Evolutionary conservation across 2,113 vertebrate species (phyloP).

Genomic region (Ophiodon elongatus): DNA sequence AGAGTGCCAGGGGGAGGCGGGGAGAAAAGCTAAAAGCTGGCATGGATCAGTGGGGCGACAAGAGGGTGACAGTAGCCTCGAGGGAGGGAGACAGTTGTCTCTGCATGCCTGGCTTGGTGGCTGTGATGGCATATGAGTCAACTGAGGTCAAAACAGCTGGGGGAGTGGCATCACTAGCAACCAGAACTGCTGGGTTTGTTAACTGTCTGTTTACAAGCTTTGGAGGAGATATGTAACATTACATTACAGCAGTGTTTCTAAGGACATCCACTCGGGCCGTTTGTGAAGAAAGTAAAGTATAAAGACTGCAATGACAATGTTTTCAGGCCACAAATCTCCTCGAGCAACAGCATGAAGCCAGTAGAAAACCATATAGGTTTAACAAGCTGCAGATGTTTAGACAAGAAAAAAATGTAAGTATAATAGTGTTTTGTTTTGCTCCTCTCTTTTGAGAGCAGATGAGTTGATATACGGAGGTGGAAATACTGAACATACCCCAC

Average conservation of each 20-base stretch:
- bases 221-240: conserved; percentile 17
- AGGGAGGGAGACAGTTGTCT: conserved; percentile 24
- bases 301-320: conserved; percentile 13
- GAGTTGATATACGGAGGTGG: conserved; percentile 36
- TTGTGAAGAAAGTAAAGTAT: conserved; percentile 21
- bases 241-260: conserved; percentile 28
- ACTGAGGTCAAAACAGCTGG: conserved; percentile 67
- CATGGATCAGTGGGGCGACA: conserved; percentile 53
- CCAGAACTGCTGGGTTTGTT: conserved; percentile 20
- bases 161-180: conserved; percentile 40
- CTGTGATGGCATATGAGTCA: conserved; percentile 63
- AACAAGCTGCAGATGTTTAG: conserved; percentile 52
- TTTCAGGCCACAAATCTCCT: conserved; percentile 30
- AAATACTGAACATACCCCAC: conserved; percentile 54
- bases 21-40: conserved; percentile 63
- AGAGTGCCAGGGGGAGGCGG: conserved; percentile 54
- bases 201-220: conserved; percentile 49
- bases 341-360: conserved; percentile 36
- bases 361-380: conserved; percentile 40
- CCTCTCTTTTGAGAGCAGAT: conserved; percentile 5
- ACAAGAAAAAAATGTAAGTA: conserved; percentile 14
- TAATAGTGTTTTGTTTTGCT: background rate
- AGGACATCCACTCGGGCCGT: conserved; percentile 11
- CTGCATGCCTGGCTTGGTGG: conserved; percentile 40
- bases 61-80: conserved; percentile 40